These are phyloP conservation scores for Littorina saxatilis DNA, from an alignment of 1,140 invertebrate genomes.

Conservation along the genomic window DNA sequence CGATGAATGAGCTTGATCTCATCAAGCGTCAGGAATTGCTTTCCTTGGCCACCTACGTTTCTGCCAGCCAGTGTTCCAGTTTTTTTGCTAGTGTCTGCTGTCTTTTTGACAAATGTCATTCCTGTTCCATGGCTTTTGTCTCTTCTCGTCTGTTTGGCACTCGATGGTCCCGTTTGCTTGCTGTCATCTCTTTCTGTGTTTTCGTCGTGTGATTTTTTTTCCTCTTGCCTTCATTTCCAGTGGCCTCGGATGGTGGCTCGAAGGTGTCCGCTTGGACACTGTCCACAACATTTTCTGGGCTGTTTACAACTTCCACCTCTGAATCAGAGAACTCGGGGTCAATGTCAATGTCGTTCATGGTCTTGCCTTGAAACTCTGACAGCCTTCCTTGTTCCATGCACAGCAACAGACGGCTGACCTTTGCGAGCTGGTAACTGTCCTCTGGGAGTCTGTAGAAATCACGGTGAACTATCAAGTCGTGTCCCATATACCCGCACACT, in stretches of 20 bases:
- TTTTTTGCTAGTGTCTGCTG: background rate
- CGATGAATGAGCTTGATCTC: background rate
- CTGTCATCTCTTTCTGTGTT: background rate
- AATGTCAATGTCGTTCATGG: background rate
- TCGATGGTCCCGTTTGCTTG: background rate
- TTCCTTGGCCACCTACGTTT: background rate
- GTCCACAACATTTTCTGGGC: too few relatives aligned
- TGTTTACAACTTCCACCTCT: background rate
- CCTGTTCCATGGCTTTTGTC: background rate
- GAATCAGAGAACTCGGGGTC: background rate
- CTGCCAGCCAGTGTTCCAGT: background rate
- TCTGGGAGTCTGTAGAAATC: background rate
- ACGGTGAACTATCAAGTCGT: background rate
- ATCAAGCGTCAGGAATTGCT: background rate
- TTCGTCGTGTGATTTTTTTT: background rate
- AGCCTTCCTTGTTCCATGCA: constrained; percentile 7
- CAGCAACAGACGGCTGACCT: background rate
- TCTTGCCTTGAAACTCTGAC: background rate
- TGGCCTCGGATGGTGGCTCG: too few relatives aligned
- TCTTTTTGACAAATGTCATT: background rate
- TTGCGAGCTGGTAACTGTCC: background rate
- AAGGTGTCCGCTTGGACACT: too few relatives aligned
- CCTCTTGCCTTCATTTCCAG: background rate
- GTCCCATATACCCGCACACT: background rate
- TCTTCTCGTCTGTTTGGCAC: background rate